phyloP scores from a whole-genome alignment of 2,113 vertebrate species.

The Crotalus horridus region DNA sequence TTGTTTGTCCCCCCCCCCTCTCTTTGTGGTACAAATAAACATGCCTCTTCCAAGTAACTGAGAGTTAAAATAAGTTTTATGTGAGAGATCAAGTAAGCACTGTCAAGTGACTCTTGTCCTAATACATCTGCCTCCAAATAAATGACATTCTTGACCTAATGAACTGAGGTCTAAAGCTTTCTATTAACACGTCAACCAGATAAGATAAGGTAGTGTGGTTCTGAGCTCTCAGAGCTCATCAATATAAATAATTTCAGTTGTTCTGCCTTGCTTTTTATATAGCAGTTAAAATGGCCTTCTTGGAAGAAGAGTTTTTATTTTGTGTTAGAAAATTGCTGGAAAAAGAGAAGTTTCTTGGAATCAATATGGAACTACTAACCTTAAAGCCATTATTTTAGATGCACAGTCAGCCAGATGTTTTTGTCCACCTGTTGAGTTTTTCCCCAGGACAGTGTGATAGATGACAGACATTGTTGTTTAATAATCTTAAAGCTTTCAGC shows the following conservation, averaged over 20 bases:
- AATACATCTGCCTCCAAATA: conserved; percentile 19
- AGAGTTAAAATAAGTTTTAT: background rate
- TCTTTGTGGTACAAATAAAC: background rate
- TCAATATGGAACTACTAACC: background rate
- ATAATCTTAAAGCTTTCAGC: background rate
- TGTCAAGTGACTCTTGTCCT: background rate
- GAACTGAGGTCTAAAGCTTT: conserved; percentile 6
- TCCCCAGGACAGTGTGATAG: background rate
- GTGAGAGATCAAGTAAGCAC: background rate
- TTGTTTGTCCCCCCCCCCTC: background rate
- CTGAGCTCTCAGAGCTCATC: background rate
- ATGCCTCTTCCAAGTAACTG: background rate
- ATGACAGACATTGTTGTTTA: background rate
- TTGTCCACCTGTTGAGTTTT: background rate
- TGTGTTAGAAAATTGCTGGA: background rate
- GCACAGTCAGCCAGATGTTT: background rate
- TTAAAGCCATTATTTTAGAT: background rate
- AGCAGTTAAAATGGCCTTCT: background rate
- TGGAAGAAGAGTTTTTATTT: background rate
- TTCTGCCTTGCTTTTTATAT: background rate
- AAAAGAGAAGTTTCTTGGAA: background rate
- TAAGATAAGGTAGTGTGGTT: conserved; percentile 18
- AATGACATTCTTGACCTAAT: conserved; percentile 29
- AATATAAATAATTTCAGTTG: background rate
- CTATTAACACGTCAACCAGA: conserved; percentile 20